Base-by-base conservation (phyloP, 2,113 vertebrate species). In the Nycticorax nycticorax region DNA sequence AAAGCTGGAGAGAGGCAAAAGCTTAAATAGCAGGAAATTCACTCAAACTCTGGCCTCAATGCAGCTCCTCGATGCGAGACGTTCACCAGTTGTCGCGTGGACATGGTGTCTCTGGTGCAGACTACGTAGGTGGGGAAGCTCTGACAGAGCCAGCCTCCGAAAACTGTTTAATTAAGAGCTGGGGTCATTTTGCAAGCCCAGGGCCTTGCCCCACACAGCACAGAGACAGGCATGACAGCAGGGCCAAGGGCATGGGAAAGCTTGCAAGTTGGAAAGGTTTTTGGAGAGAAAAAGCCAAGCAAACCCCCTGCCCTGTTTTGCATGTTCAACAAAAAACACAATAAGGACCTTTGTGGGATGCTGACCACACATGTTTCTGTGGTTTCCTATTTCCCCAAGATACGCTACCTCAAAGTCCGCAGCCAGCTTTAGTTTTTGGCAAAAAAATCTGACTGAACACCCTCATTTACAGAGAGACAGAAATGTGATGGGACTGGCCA, bases 21-120 rank as follows among this genome's bases (percentile, higher is more conserved):
- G 55, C 62, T 85, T 80, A 48, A 93, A 80, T 1, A 52, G 73
- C 35, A 63, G 48, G 55, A 74, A 85, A 75, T 68, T 33, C 79
- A 55, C 63, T 53, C 52, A 64, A 66, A 82, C 39, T 30, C 33
- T 26, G 28, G 52, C 64, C 80, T 64, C 12, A 9, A 10, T 2
- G 4, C 3, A 3, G 63, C 63, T 64, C 35, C 57, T 59, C 1
- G 4, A 13, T 1, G 50, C 0, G 3, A 60, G 37, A 27, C 0
- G 1, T 39, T 41, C 3, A 3, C 16, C 4, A 1, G 28, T 13
- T 8, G 20, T n/a, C 1, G 1, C 1, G 3, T 6, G 56, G 67
- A 56, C 0, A 0, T 5, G 23, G 53, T 2, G 22, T 4, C 35
- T 33, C 45, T 28, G 20, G 19, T 23, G 7, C 0, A 0, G 81